Percentiles rank a stretch among this genome's conserved stretches.
Conservation (phyloP, 2,797 vertebrate genomes). For the Acrocephalus scirpaceus region DNA sequence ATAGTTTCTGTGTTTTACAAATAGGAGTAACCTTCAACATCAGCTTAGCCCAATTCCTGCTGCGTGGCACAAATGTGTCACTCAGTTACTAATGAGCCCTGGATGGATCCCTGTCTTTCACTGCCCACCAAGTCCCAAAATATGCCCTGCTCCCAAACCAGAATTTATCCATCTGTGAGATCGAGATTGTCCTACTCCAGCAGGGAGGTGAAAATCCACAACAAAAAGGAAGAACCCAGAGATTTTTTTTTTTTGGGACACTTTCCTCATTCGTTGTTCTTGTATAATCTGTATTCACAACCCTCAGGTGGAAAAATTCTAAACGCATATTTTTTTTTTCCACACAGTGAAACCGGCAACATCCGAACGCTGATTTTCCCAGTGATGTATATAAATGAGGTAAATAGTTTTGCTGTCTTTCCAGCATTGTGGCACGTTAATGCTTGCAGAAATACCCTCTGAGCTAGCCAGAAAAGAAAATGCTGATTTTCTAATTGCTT, state of each 20-base stretch:
- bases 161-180: neutral
- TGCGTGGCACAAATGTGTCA: neutral
- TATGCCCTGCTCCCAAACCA: neutral
- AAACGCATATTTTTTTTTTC: neutral
- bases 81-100: neutral
- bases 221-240: neutral
- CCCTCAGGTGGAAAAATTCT: neutral
- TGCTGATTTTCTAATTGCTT: neutral
- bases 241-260: neutral
- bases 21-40: neutral
- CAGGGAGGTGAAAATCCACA: neutral
- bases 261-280: rapidly evolving
- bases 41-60: neutral
- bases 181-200: neutral
- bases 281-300: neutral
- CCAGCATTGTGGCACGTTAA: neutral
- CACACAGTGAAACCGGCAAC: constrained; percentile 81
- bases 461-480: neutral
- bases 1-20: constrained; percentile 9
- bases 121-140: neutral
- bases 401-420: constrained; percentile 61
- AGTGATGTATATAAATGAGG: constrained; percentile 94
- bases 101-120: neutral
- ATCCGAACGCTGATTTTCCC: constrained; percentile 87
- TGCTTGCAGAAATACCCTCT: neutral